Conservation (phyloP, 1,140 invertebrate genomes). For the Euschistus heros region DNA sequence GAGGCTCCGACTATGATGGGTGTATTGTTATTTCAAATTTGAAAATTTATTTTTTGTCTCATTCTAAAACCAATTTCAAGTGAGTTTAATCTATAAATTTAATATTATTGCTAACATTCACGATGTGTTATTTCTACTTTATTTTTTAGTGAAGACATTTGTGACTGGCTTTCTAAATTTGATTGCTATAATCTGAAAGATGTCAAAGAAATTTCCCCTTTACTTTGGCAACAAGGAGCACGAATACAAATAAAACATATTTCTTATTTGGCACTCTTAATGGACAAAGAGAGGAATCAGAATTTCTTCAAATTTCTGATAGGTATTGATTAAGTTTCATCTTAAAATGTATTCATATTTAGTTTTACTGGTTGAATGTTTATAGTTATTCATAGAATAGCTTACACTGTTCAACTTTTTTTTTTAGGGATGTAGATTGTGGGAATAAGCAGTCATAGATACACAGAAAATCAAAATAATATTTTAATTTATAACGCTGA, state of each 20-base stretch:
- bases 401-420: too few relatives aligned
- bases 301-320: conserved; percentile 15
- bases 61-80: conserved; percentile 37
- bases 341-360: too few relatives aligned
- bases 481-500: too few relatives aligned
- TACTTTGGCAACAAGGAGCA: conserved; percentile 39
- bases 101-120: not conserved
- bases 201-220: conserved; percentile 32
- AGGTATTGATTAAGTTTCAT: conserved; percentile 6
- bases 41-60: conserved; percentile 43
- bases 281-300: conserved; percentile 12
- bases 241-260: conserved; percentile 35
- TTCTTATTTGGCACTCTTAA: conserved; percentile 18
- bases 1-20: conserved; percentile 40
- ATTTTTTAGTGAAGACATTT: conserved; percentile 18
- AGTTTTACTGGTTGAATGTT: too few relatives aligned
- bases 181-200: conserved; percentile 19
- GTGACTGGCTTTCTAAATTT: conserved; percentile 11
- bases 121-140: not conserved
- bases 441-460: too few relatives aligned
- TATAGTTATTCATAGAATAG: too few relatives aligned
- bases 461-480: too few relatives aligned
- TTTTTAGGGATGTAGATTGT: too few relatives aligned
- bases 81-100: conserved; percentile 28
- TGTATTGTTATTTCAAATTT: conserved; percentile 44